phyloP scores from a whole-genome alignment of 2,888 invertebrate genomes.

The Heliconius ismenius region DNA sequence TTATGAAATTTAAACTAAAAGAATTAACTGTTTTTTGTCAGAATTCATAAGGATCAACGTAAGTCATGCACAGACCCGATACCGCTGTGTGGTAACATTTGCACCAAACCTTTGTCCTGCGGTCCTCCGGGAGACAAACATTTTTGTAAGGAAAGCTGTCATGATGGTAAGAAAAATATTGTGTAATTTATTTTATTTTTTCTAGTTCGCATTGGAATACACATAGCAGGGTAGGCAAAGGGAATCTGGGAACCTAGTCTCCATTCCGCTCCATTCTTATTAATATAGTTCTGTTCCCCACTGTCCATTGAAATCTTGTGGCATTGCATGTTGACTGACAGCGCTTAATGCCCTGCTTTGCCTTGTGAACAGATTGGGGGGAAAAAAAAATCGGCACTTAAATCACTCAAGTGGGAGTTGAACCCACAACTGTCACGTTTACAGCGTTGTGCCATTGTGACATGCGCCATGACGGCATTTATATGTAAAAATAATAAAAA shows the following conservation, averaged over 20 bases:
- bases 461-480: background rate
- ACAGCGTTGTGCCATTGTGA: background rate
- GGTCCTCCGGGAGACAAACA: constrained; percentile 86
- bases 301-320: background rate
- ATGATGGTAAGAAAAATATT: constrained; percentile 69
- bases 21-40: constrained; percentile 41
- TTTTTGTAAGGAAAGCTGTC: constrained; percentile 85
- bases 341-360: too few relatives aligned
- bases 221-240: background rate
- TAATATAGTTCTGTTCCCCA: background rate
- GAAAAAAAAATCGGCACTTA: background rate
- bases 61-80: constrained; percentile 90
- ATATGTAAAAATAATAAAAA: background rate
- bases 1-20: too few relatives aligned
- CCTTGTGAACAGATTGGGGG: background rate
- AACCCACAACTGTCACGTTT: background rate
- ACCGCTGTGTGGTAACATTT: constrained; percentile 88
- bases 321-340: too few relatives aligned
- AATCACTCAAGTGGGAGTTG: background rate
- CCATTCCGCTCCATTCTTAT: background rate
- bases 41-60: constrained; percentile 74
- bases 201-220: background rate
- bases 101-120: constrained; percentile 85
- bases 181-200: background rate
- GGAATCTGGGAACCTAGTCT: background rate